Base-by-base conservation (phyloP, 23 tunicate species). In the Oikopleura dioica region DNA sequence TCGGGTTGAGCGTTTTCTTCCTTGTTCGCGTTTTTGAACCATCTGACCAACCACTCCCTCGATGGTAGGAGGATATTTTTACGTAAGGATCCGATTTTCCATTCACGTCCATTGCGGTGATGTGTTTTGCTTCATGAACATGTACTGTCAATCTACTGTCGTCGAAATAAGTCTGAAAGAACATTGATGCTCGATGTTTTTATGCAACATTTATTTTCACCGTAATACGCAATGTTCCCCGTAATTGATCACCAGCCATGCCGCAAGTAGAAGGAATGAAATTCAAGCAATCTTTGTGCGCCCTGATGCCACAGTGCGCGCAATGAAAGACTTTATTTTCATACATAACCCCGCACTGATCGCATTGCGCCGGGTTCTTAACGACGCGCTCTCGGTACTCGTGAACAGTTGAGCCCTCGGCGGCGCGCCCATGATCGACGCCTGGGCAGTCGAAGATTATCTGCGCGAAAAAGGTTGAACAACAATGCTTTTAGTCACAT, bases 1-100 rank as follows among this genome's bases (percentile, higher is more conserved):
- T 28, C 33, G 72, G 72, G 26, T 28, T 63, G 16, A 63, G 33
- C 72, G 72, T 16, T 16, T 28, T 23, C 33, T 63, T 63, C 26
- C 26, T 63, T 12, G 26, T 63, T 63, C 33, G 29, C 5, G 72
- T 63, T 63, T 63, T 63, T 21, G 32, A 23, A 28, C 30, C 16
- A 28, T 31, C 72, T 2, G 30, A 12, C 72, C 72, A 63, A 21
- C 72, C 72, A 28, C 26, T 31, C 33, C 30, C 26, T 28, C n/a
- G n/a, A n/a, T 63, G 4, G 5, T 23, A 63, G 4, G 72, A 12
- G 33, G 30, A 12, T 21, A 63, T 31, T 63, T 63, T 63, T 5
- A 63, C 72, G 33, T 63, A 63, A 2, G 72, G 72, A 28, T 63
- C 72, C 29, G 72, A 63, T 63, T 63, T 63, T 24, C 72, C 72